Evolutionary conservation across 1,140 invertebrate species (phyloP).

Genomic region (Agrypnia vestita): DNA sequence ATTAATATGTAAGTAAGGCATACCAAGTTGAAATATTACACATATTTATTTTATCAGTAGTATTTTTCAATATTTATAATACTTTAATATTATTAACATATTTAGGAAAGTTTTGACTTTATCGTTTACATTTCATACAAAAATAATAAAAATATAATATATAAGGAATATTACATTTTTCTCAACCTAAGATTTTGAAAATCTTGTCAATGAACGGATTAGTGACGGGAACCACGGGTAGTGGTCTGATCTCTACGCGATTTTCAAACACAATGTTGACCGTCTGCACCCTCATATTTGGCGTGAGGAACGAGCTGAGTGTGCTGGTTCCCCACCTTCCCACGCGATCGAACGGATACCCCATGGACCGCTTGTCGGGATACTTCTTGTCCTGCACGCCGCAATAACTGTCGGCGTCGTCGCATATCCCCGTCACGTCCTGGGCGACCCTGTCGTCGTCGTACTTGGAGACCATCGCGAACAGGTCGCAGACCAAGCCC

Average conservation of each 20-base stretch:
- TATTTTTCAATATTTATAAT: too few species aligned
- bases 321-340: conserved; percentile 68
- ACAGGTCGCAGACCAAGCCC: conserved; percentile 81
- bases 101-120: too few species aligned
- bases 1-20: too few species aligned
- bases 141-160: too few species aligned
- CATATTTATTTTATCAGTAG: too few species aligned
- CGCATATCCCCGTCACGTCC: conserved; percentile 71
- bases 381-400: conserved; percentile 82
- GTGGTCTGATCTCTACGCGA: neutral
- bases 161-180: too few species aligned
- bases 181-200: too few species aligned
- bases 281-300: conserved; percentile 76
- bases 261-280: conserved; percentile 7
- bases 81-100: too few species aligned
- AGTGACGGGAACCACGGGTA: neutral
- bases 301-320: conserved; percentile 76
- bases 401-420: conserved; percentile 82
- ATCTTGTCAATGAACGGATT: neutral
- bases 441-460: conserved; percentile 74
- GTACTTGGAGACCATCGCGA: conserved; percentile 89
- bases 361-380: conserved; percentile 82
- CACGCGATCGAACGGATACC: conserved; percentile 83
- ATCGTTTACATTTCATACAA: too few species aligned
- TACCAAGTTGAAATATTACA: too few species aligned